Evolutionary conservation across 2,113 vertebrate species (phyloP), one percentile per base, ranked within the genome.

Genomic region (Henicopernis longicauda): DNA sequence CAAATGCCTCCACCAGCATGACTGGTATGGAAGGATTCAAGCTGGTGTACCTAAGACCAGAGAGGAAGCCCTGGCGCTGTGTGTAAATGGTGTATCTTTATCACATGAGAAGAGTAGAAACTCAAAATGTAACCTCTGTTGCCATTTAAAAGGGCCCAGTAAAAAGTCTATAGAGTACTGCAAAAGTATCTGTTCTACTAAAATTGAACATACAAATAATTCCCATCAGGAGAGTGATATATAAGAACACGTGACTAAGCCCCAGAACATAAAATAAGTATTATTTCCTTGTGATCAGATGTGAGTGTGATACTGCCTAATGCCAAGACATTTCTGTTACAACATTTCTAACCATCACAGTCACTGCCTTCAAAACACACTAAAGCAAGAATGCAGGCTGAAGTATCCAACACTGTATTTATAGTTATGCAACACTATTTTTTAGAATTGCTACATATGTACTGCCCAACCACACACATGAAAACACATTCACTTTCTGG

Each of bases 401-500:
- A 91, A 91, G 90, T 74, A 96, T 44, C 65, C 72, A 86, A 89
- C 62, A 26, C 58, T 78, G 63, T 94, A 91, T 87, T 96, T 94
- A 91, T 21, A 91, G 73, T 95, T 95, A 88, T 20, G 90, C 94
- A 97, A 95, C 31, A 21, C 71, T 54, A 23, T 77, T 81, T 94
- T 87, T 91, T 62, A 66, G 86, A 95, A 70, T 93, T 93, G 83
- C 73, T 95, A 86, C 95, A 91, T 59, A 77, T 47, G 72, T 85
- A 86, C 71, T 82, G 76, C 86, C 65, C 94, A 93, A 82, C 81
- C 78, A 78, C 54, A 81, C 20, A 65, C 61, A 91, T 18, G 80
- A 95, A 91, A 96, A 91, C 73, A 80, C 42, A 47, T 66, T 96
- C 85, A 66, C 84, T 92, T 93, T 94, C 86, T 84, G 78, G 62